phyloP scores from a whole-genome alignment of 2,113 vertebrate genomes.

The Urocitellus parryii region DNA sequence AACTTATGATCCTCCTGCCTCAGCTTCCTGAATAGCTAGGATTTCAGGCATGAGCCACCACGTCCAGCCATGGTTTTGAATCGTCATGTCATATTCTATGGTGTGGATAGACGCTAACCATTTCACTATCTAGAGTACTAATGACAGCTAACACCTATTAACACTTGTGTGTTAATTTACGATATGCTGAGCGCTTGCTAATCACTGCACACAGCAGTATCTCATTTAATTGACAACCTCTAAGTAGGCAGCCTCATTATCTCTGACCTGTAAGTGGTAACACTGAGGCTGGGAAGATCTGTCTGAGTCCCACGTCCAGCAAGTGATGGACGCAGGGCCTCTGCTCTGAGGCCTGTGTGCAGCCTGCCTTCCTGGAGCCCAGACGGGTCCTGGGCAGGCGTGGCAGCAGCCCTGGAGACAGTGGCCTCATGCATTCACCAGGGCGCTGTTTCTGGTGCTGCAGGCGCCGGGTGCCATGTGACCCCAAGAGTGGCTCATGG shows the following conservation, averaged over 20 bases:
- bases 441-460: background rate
- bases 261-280: too few species aligned
- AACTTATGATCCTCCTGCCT: background rate
- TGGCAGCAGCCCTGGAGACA: background rate
- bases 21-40: background rate
- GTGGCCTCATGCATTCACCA: background rate
- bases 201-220: too few species aligned
- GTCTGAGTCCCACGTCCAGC: background rate
- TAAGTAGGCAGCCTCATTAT: too few species aligned
- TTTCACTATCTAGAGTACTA: background rate
- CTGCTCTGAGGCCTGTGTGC: background rate
- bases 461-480: too few species aligned
- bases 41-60: too few species aligned
- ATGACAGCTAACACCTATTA: background rate
- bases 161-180: background rate
- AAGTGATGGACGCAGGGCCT: background rate
- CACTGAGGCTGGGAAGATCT: background rate
- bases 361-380: too few species aligned
- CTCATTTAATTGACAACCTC: background rate
- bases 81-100: background rate
- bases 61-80: background rate
- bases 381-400: too few species aligned
- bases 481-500: background rate
- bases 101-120: background rate
- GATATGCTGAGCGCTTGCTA: too few species aligned